Base-by-base conservation (phyloP, 1,140 invertebrate genomes). In the Neelides sp. region DNA sequence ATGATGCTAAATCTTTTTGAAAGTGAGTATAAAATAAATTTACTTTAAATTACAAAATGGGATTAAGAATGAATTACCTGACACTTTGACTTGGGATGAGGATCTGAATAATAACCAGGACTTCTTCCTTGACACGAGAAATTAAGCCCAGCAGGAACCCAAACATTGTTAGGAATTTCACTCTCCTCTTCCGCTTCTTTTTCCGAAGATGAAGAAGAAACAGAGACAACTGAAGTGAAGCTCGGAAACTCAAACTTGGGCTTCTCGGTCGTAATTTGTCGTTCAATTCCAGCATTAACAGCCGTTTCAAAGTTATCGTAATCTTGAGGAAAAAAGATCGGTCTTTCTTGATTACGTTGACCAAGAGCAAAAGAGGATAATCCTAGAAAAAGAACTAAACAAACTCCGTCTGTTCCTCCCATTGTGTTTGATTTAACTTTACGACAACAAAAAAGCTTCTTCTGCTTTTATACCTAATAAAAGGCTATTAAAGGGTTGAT, bases 71-170 rank as follows among this genome's bases (percentile, higher is more conserved):
- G 19, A 34, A 23, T 34, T 47, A 47, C 45, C 37, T 47, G 45
- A 26, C 45, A 47, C 12, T 48, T 52, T 5, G 28, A 47, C 4
- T 26, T 24, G 3, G 48, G 19, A 10, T 52, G 22, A 8, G 54
- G 42, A 26, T 55, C 45, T 5, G 54, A 40, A 36, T 56, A 58
- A 39, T 56, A 58, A 27, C 57, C 57, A 8, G 53, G 53, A 12
- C 26, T 12, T n/a, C 50, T 17, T 37, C 46, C 40, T 41, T 53
- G 44, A 20, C 57, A 58, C 5, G 53, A 50, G 23, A 58, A 58
- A 20, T 19, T 41, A n/a, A 58, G 15, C 24, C 48, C 48, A 12
- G 48, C 32, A 26, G 53, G 53, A 19, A 55, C 34, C 48, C 37
- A 41, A 1, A 15, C 41, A 27, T 51, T 42, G 19, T 12, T 37